phyloP scores from a whole-genome alignment of 2,113 vertebrate species.

The Pseudorasbora parva region DNA sequence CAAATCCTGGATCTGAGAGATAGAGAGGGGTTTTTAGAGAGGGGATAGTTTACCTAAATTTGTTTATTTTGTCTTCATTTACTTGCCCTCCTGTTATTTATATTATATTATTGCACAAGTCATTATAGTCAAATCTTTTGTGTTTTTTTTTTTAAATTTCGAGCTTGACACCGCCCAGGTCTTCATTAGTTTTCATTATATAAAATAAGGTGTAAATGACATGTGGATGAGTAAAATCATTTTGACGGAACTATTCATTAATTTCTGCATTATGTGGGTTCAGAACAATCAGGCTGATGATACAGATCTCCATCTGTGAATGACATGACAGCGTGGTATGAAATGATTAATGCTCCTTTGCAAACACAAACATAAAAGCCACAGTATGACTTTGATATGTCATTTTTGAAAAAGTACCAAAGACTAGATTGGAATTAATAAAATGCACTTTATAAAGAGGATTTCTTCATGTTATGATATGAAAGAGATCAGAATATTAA shows the following conservation, averaged over 20 bases:
- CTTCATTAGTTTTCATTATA: neutral
- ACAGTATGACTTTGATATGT: neutral
- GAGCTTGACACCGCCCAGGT: neutral
- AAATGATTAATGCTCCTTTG: neutral
- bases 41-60: neutral
- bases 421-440: neutral
- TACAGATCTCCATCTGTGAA: constrained; percentile 27
- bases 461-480: neutral
- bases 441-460: neutral
- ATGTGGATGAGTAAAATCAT: neutral
- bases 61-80: neutral
- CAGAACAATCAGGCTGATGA: constrained; percentile 13
- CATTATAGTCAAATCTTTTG: neutral
- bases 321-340: neutral
- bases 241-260: neutral
- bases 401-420: constrained; percentile 11
- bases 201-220: neutral
- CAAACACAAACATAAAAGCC: constrained; percentile 6
- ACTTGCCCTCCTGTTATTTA: neutral
- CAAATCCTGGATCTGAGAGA: constrained; percentile 89
- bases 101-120: neutral
- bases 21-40: neutral
- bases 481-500: neutral
- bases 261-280: neutral
- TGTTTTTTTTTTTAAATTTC: too few relatives aligned